phyloP scores from a whole-genome alignment of 2,797 vertebrate species.

The Phrynocephalus guinanensis region DNA sequence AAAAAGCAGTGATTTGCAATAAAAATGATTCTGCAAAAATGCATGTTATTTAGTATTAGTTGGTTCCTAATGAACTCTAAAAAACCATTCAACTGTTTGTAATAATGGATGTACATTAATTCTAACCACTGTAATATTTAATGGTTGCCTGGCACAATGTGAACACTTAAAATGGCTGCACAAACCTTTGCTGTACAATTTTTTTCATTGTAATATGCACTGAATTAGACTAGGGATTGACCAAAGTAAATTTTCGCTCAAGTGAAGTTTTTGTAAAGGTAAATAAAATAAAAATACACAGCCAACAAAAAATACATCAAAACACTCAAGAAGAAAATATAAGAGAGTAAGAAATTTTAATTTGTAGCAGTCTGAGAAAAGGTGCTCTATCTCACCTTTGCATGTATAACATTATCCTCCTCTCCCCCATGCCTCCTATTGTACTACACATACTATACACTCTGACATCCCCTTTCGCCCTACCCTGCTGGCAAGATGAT shows the following conservation, averaged over 20 bases:
- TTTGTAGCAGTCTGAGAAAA: not conserved
- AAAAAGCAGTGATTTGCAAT: not conserved
- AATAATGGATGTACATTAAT: slow-evolving; percentile 49
- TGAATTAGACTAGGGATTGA: slow-evolving; percentile 11
- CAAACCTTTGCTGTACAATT: slow-evolving; percentile 28
- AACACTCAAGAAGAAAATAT: not conserved
- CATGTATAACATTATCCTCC: not conserved
- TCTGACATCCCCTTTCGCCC: not conserved
- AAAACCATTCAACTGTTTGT: slow-evolving; percentile 47
- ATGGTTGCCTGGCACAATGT: slow-evolving; percentile 43
- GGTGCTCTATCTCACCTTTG: not conserved
- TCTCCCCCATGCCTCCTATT: not conserved
- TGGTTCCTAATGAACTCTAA: slow-evolving; percentile 50
- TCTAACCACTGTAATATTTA: slow-evolving; percentile 46
- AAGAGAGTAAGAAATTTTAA: not conserved
- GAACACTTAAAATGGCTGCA: slow-evolving; percentile 42
- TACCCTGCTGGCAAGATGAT: not conserved
- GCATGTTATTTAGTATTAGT: not conserved
- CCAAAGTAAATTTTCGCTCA: not conserved
- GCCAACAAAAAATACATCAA: not conserved
- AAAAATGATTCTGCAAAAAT: not conserved
- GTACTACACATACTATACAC: not conserved
- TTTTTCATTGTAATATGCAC: not conserved
- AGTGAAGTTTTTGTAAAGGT: not conserved
- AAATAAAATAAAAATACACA: not conserved